Percentiles rank a stretch among this genome's conserved stretches.
Evolutionary conservation across 1,140 invertebrate genomes (phyloP).

Genomic region (Harpegnathos saltator): DNA sequence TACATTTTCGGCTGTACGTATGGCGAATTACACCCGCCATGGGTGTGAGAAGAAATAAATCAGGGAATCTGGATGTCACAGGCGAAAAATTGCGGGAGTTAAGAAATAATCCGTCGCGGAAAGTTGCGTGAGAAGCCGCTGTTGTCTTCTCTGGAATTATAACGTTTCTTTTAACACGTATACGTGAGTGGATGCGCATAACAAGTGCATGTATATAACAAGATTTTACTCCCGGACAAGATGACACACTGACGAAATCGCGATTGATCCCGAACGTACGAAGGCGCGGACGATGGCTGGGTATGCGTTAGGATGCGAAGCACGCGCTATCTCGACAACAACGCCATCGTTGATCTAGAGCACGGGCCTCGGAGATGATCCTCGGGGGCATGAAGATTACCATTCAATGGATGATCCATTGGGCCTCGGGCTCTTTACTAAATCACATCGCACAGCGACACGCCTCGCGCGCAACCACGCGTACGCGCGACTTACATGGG

Average conservation of each 20-base stretch:
- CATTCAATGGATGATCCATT: conserved; percentile 73
- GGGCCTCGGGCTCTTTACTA: conserved; percentile 55
- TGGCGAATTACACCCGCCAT: no score
- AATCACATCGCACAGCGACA: conserved; percentile 63
- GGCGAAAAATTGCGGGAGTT: no score
- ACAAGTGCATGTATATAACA: neutral
- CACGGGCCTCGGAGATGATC: conserved; percentile 18
- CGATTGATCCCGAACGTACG: conserved; percentile 7
- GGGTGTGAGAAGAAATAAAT: no score
- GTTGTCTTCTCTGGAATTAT: no score
- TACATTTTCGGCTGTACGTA: no score
- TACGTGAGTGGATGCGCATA: no score
- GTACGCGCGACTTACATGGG: conserved; percentile 42
- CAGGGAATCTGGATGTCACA: no score
- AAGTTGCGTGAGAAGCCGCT: no score
- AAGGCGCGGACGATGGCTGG: neutral
- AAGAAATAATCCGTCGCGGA: no score
- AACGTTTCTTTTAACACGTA: no score
- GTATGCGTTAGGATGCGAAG: neutral
- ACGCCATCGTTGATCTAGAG: conserved; percentile 40
- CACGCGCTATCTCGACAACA: conserved; percentile 27
- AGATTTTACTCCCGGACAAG: neutral
- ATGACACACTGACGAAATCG: conserved; percentile 11
- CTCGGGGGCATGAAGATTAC: conserved; percentile 59
- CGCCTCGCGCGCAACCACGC: conserved; percentile 47